Percentiles rank a stretch among this genome's conserved stretches.
These are phyloP conservation scores for Neodontobutis hainanensis DNA, from an alignment of 2,113 vertebrate species.

Conservation along the genomic window DNA sequence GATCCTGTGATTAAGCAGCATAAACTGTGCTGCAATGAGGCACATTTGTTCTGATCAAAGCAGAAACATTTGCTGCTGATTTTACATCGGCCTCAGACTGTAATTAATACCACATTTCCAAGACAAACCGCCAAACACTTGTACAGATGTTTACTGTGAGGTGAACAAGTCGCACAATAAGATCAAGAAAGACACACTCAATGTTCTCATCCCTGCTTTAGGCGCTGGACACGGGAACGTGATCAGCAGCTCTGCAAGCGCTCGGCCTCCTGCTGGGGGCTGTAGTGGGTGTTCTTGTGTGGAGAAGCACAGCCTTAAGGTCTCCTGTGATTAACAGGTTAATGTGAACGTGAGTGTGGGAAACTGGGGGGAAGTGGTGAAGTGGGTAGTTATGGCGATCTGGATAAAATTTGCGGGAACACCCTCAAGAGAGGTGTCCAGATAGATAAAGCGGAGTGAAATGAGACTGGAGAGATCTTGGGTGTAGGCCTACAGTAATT, in stretches of 20 bases:
- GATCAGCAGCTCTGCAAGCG: slow-evolving; percentile 27
- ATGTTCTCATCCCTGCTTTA: slow-evolving; percentile 22
- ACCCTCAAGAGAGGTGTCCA: too few species aligned
- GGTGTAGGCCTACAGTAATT: too few species aligned
- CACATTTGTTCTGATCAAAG: slow-evolving; percentile 52
- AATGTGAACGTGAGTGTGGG: slow-evolving; percentile 30
- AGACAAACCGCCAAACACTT: slow-evolving; percentile 12
- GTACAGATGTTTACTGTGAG: slow-evolving; percentile 53
- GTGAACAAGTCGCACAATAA: too few species aligned
- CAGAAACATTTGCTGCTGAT: slow-evolving; percentile 22
- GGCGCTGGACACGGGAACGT: slow-evolving; percentile 41
- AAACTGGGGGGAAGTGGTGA: slow-evolving; percentile 5
- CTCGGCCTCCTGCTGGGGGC: slow-evolving; percentile 54
- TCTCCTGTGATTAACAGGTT: slow-evolving; percentile 41
- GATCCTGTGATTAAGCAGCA: slow-evolving; percentile 20
- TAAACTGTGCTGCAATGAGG: slow-evolving; percentile 33
- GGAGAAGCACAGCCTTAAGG: slow-evolving; percentile 32
- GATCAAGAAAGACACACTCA: slow-evolving; percentile 33
- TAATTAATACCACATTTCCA: slow-evolving; percentile 48
- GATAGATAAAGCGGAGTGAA: slow-evolving; percentile 10
- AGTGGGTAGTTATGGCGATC: too few species aligned
- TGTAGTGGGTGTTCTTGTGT: too few species aligned
- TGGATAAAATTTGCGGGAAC: too few species aligned
- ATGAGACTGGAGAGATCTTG: not conserved
- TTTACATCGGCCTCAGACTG: slow-evolving; percentile 32